A percentile compares a stretch with the other conserved stretches of the same genome.
Evolutionary conservation across 2,888 invertebrate species (phyloP).

Genomic region (Polydrusus cervinus): DNA sequence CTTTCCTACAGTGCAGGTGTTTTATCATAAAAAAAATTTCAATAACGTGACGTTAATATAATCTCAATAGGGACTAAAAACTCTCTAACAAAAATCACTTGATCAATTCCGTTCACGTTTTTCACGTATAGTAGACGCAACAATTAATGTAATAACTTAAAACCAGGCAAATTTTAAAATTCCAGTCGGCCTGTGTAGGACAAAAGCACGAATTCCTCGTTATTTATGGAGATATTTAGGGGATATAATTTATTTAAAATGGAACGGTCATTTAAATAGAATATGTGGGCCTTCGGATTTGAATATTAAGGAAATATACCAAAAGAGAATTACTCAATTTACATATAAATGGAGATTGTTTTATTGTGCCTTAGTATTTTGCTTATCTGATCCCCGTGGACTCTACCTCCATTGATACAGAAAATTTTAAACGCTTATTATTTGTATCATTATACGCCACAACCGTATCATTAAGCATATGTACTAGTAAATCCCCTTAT

Average conservation of each 20-base stretch:
- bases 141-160: conserved; percentile 29
- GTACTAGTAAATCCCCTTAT: conserved; percentile 18
- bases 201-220: conserved; percentile 23
- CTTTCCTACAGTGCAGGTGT: no score
- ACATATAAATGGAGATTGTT: conserved; percentile 51
- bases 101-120: conserved; percentile 21
- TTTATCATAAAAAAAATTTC: no score
- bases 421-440: conserved; percentile 37
- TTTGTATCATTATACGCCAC: conserved; percentile 10
- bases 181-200: conserved; percentile 22
- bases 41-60: neutral
- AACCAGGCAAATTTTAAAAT: conserved; percentile 23
- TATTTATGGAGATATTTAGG: conserved; percentile 25
- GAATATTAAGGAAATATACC: conserved; percentile 45
- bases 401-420: conserved; percentile 21
- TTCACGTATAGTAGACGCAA: conserved; percentile 23
- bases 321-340: conserved; percentile 39
- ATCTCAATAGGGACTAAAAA: neutral
- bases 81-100: neutral
- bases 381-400: conserved; percentile 25
- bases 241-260: conserved; percentile 37
- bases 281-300: conserved; percentile 36
- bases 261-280: conserved; percentile 42
- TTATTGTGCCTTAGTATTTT: conserved; percentile 32
- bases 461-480: conserved; percentile 21